Conservation (phyloP, 2,113 vertebrate species). For the Felis catus region DNA sequence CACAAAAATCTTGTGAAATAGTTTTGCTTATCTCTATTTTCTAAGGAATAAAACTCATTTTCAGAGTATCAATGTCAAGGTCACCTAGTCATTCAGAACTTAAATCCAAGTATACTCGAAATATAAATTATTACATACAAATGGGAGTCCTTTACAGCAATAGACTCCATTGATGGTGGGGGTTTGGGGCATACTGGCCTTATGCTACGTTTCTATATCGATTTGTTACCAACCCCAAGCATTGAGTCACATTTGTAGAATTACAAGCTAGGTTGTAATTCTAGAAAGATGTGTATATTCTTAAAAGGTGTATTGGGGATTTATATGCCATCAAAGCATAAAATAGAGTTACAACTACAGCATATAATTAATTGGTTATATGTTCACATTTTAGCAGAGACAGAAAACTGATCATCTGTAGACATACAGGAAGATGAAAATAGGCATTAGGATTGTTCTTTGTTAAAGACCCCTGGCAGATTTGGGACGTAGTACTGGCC, state of each 20-base stretch:
- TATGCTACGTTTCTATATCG: not conserved
- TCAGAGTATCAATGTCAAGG: not conserved
- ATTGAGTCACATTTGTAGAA: constrained; percentile 4
- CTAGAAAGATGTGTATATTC: not conserved
- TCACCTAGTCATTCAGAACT: not conserved
- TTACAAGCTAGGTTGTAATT: not conserved
- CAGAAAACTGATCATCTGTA: not conserved
- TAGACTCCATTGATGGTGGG: not conserved
- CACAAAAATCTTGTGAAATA: not conserved
- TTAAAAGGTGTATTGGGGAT: not conserved
- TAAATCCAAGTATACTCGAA: constrained; percentile 24
- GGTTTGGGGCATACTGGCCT: not conserved
- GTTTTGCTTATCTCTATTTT: constrained; percentile 46
- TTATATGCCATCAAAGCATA: not conserved
- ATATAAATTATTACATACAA: not conserved
- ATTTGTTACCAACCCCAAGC: not conserved
- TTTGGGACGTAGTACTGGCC: not conserved
- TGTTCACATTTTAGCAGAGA: constrained; percentile 5
- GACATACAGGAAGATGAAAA: not conserved
- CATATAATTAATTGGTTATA: not conserved
- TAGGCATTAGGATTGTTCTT: not conserved
- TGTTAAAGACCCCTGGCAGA: not conserved
- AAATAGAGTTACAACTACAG: not conserved
- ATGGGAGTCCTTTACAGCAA: not conserved
- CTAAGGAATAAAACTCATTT: constrained; percentile 1